Evolutionary conservation across 2,113 vertebrate species (phyloP), one percentile per base, ranked within the genome.

Genomic region (Seriola aureovittata): DNA sequence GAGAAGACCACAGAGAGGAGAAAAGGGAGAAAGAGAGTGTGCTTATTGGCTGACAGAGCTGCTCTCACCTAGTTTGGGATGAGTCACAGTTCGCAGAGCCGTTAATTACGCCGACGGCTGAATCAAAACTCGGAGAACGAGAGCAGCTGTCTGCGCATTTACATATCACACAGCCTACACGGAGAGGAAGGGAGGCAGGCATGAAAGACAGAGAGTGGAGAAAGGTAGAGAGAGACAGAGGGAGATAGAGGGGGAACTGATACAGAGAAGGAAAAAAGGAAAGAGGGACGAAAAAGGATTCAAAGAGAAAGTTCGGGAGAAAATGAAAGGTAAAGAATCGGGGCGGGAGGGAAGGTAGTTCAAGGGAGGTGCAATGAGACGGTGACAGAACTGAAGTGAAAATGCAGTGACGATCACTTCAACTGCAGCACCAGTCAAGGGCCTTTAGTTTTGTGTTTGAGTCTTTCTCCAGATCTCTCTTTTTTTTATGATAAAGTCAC

Each of bases 111-210:
- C 81, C 75, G 74, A 91, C 79, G 84, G 90, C 87, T 86, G 90
- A 93, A 91, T 93, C 88, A 87, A 93, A 94, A 94, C 89, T 87
- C 66, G 5, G 86, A 83, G 86, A 94, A 91, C 73, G 86, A 85
- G 91, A 95, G 93, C 93, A 94, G 94, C 94, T 94, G 94, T 92
- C 92, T 93, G 84, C 46, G 52, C 85, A 94, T 95, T 95, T 94
- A 89, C 94, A 94, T 93, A 93, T 95, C 92, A 93, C 92, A 93
- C 86, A 86, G 85, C 84, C 89, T 85, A 89, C 84, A 83, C 75
- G 77, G 78, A 80, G 78, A 80, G 74, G 74, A 81, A 84, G 54
- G 70, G 75, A 84, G 71, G 58, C 55, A 80, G 71, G 76, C 34
- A 77, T 36, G 85, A 80, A 88, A 81, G 79, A 85, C 46, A 36